Evolutionary conservation across 2,113 vertebrate species (phyloP).

Genomic region (Macroglossus sobrinus): DNA sequence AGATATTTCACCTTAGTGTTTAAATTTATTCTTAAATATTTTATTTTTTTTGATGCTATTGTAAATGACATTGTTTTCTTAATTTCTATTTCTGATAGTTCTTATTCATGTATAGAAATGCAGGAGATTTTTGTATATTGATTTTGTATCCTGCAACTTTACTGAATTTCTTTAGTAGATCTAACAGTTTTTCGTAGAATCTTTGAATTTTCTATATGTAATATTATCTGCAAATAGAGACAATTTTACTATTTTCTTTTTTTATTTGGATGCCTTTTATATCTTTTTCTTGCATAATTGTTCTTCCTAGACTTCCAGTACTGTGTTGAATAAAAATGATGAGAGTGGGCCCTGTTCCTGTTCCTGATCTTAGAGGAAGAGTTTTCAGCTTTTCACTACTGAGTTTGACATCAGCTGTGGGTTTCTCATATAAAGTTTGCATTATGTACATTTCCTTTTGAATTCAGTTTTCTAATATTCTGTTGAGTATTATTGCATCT

Average conservation of each 20-base stretch:
- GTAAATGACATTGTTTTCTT: background rate
- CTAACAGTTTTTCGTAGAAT: background rate
- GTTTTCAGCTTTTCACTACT: background rate
- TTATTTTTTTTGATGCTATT: background rate
- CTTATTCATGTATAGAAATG: background rate
- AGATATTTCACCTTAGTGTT: background rate
- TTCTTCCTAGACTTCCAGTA: background rate
- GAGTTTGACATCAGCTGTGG: background rate
- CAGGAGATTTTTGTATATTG: background rate
- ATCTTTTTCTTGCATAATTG: background rate
- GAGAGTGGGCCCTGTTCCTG: background rate
- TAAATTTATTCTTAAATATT: background rate
- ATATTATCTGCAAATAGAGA: background rate
- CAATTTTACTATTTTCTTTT: background rate
- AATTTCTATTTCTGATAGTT: background rate
- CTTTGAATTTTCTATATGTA: background rate
- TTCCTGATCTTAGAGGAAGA: background rate
- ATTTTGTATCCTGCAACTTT: background rate
- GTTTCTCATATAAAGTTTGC: background rate
- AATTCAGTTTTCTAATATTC: constrained; percentile 1
- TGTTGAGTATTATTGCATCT: background rate
- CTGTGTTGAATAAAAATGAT: background rate
- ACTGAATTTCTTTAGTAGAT: background rate
- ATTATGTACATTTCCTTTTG: background rate
- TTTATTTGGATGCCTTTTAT: background rate